Evolutionary conservation across 1,140 invertebrate genomes (phyloP), one percentile per base, ranked within the genome.

Genomic region (Dendrolimus kikuchii): DNA sequence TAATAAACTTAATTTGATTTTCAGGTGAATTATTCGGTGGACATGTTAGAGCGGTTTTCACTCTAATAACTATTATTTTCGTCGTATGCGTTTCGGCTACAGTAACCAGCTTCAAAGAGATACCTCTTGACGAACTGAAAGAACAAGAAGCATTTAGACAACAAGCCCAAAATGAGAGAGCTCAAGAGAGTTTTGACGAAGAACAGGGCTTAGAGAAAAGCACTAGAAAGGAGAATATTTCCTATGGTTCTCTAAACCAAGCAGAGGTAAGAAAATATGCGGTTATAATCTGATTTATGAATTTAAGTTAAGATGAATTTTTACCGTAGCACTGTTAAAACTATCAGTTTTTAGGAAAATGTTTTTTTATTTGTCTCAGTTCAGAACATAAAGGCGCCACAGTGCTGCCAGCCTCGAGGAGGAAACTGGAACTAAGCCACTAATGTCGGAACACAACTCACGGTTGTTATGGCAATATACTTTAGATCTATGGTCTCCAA

Each of bases 11-110:
- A 5, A 43, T 43, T 8, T 43, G 10, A 10, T 50, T 83, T 88
- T 2, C 71, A 93, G 92, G 94, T 3, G 77, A 89, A 37, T 79
- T 93, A 55, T 89, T 98, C 5, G 95, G 95, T 50, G 96, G 95
- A 7, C 97, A 99, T 73, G 93, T 98, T 0, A 89, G 94, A 55
- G 94, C 95, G 0, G 96, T 98, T 3, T 98, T 98, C 68, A 94
- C 94, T 4, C 86, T 98, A 0, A 95, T 97, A 38, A 94, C 95
- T 0, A 88, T 97, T 45, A 94, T 98, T 56, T 98, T 97, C 76
- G 82, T 97, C 4, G 84, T 91, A 2, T 97, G 95, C 68, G 93
- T 97, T 0, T 70, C 90, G 6, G 91, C 90, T 5, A 97, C 96
- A 0, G 80, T 98, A 3, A 95, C 92, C 6, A 96, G 95, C 68